These are phyloP conservation scores for Tachina lurida DNA, from an alignment of 2,888 invertebrate genomes.

Conservation along the genomic window DNA sequence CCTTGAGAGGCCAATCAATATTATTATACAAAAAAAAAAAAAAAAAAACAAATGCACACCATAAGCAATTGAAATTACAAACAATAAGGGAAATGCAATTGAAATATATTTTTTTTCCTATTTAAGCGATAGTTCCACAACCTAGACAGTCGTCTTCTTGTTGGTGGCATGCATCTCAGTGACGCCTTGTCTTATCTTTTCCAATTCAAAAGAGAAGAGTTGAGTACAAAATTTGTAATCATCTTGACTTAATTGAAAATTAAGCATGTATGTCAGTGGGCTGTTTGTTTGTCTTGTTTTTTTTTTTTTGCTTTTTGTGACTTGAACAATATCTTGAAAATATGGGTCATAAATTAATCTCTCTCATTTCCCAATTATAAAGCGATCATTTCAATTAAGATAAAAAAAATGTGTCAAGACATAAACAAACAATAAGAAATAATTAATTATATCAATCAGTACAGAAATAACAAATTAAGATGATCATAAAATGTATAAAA, in stretches of 20 bases:
- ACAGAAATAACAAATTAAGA: not conserved
- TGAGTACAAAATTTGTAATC: slow-evolving; percentile 29
- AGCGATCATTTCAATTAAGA: slow-evolving; percentile 61
- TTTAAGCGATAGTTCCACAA: not conserved
- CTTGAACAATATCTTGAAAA: slow-evolving; percentile 30
- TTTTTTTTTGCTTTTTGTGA: not conserved
- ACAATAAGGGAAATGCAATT: slow-evolving; percentile 27
- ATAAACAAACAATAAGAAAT: slow-evolving; percentile 20
- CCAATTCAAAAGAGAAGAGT: slow-evolving; percentile 33
- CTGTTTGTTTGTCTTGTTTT: not conserved
- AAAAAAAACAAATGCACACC: not conserved
- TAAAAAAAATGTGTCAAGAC: slow-evolving; percentile 50
- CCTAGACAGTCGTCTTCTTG: slow-evolving; percentile 5
- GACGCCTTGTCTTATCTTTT: slow-evolving; percentile 33
- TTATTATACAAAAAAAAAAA: not conserved
- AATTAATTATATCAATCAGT: slow-evolving; percentile 49
- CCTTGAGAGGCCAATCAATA: slow-evolving; percentile 12
- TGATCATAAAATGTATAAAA: slow-evolving; percentile 12
- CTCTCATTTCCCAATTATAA: slow-evolving; percentile 64
- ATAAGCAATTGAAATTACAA: slow-evolving; percentile 11
- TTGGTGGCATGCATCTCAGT: not conserved
- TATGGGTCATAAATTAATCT: slow-evolving; percentile 66
- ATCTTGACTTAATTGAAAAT: slow-evolving; percentile 43
- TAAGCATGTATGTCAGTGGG: slow-evolving; percentile 44
- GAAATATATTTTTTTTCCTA: not conserved